Evolutionary conservation across 2,797 vertebrate genomes (phyloP).

Genomic region (Brachymystax lenok): DNA sequence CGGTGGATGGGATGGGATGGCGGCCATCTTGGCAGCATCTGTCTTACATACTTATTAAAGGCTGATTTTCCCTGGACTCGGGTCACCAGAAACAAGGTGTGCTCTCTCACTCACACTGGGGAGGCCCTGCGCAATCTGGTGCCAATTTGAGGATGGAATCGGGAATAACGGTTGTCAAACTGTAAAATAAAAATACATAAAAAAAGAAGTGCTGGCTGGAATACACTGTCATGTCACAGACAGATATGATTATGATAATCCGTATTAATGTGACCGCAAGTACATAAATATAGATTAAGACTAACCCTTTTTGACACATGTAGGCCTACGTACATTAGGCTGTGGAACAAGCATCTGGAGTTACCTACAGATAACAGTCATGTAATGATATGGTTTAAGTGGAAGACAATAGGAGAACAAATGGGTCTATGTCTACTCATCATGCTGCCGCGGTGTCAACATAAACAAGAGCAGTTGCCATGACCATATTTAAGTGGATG

Average conservation of each 20-base stretch:
- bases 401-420: constrained; percentile 30
- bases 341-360: constrained; percentile 32
- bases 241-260: constrained; percentile 61
- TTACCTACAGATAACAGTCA: constrained; percentile 34
- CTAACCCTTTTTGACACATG: constrained; percentile 27
- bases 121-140: constrained; percentile 37
- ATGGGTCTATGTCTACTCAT: constrained; percentile 33
- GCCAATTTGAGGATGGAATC: constrained; percentile 40
- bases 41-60: constrained; percentile 57
- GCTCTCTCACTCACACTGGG: constrained; percentile 30
- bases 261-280: constrained; percentile 52
- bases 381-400: too few relatives aligned
- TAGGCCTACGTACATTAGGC: not conserved
- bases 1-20: constrained; percentile 44
- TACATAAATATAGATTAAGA: constrained; percentile 50
- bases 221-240: constrained; percentile 54
- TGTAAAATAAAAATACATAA: constrained; percentile 13
- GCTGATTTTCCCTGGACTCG: constrained; percentile 46
- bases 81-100: constrained; percentile 58
- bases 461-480: not conserved
- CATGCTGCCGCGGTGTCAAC: constrained; percentile 14
- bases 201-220: constrained; percentile 39
- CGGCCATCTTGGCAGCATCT: constrained; percentile 63
- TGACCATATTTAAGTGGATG: not conserved
- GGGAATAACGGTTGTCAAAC: constrained; percentile 26